Conservation (phyloP, 2,113 vertebrate genomes). For the Phalacrocorax brasilianus region DNA sequence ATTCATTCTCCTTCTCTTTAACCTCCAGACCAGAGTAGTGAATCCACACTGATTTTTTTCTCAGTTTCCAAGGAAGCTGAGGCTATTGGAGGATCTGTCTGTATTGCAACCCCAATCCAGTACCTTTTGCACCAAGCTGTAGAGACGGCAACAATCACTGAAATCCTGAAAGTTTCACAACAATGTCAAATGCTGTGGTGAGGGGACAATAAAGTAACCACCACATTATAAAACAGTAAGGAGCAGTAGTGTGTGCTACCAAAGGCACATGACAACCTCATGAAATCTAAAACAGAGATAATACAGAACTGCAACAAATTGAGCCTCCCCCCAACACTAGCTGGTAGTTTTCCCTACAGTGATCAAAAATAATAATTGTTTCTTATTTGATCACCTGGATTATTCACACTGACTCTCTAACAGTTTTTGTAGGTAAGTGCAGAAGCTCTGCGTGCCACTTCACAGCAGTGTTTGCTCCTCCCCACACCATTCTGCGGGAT, state of each 20-base stretch:
- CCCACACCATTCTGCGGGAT: accelerated
- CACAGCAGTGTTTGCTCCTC: neutral
- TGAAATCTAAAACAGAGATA: neutral
- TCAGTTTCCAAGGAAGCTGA: neutral
- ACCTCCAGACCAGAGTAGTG: neutral
- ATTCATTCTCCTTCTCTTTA: neutral
- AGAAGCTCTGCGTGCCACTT: neutral
- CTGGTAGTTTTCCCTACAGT: neutral
- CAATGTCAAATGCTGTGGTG: neutral
- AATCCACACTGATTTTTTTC: neutral
- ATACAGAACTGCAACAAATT: neutral
- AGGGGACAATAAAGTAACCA: neutral
- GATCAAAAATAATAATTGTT: neutral
- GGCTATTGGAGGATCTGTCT: neutral
- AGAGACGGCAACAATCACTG: neutral
- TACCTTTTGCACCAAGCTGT: neutral
- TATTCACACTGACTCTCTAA: neutral
- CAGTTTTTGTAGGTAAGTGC: accelerated
- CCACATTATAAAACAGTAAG: neutral
- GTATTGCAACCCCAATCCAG: neutral
- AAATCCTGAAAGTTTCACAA: neutral
- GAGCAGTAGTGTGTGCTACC: neutral
- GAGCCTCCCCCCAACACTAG: neutral
- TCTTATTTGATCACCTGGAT: neutral
- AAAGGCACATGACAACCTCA: neutral